phyloP scores from a whole-genome alignment of 1,140 invertebrate species.

The Aphidius ervi region DNA sequence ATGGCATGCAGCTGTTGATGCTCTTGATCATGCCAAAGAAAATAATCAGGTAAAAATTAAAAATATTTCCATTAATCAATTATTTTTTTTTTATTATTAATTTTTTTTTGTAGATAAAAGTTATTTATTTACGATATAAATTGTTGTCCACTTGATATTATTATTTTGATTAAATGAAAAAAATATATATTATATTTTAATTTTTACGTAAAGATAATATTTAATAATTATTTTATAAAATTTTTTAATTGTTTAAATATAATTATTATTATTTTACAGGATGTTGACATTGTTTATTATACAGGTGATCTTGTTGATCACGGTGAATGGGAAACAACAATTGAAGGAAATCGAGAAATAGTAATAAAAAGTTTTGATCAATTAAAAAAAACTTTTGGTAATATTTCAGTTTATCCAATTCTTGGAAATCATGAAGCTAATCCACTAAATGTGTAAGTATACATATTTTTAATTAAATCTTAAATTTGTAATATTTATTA shows the following conservation, averaged over 20 bases:
- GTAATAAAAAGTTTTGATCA: conserved; percentile 58
- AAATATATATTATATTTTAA: no score
- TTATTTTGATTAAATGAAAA: neutral
- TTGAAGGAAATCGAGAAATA: conserved; percentile 60
- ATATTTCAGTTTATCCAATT: conserved; percentile 65
- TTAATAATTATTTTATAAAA: neutral
- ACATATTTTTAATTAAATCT: no score
- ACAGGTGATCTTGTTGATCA: conserved; percentile 85
- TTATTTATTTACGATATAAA: neutral
- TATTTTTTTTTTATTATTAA: neutral
- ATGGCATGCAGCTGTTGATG: conserved; percentile 61
- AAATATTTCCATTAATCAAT: conserved; percentile 2
- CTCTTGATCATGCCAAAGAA: conserved; percentile 54
- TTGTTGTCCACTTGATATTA: neutral
- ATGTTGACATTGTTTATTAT: conserved; percentile 74
- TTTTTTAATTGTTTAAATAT: no score
- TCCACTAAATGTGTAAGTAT: conserved; percentile 74
- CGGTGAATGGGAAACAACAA: conserved; percentile 74
- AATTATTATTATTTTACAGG: conserved; percentile 36
- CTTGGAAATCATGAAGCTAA: conserved; percentile 88
- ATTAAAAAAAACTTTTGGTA: conserved; percentile 60
- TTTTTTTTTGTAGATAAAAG: neutral
- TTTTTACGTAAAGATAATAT: no score
- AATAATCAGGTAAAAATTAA: conserved; percentile 52
- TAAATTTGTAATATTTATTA: neutral